Conservation (phyloP, 2,113 vertebrate species). For the Callospermophilus lateralis region DNA sequence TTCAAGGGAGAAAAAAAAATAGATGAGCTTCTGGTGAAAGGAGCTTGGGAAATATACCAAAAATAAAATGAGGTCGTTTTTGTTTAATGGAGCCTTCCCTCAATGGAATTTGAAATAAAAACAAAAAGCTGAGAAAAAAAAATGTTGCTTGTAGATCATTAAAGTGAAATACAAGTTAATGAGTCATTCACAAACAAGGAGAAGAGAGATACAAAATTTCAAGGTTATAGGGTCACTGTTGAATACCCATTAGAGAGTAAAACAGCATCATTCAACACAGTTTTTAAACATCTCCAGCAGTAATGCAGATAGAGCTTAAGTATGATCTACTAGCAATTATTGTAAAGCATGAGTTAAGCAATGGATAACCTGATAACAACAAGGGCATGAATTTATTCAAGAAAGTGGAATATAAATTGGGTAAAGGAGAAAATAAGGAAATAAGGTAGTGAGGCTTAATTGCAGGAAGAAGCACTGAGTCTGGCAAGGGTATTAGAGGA, state of each 20-base stretch:
- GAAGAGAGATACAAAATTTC: not conserved
- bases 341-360: not conserved
- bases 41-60: not conserved
- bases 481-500: no score
- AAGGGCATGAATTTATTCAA: not conserved
- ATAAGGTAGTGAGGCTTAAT: not conserved
- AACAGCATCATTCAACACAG: not conserved
- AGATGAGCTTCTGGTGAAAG: not conserved
- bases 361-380: not conserved
- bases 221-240: not conserved
- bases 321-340: not conserved
- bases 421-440: not conserved
- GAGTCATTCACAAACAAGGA: not conserved
- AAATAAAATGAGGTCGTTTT: not conserved
- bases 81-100: not conserved
- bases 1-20: not conserved
- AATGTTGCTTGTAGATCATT: not conserved
- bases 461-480: not conserved
- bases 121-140: not conserved
- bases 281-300: not conserved
- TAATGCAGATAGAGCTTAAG: not conserved
- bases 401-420: not conserved
- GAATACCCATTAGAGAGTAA: not conserved
- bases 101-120: not conserved
- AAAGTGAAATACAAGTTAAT: not conserved